These are phyloP conservation scores for Cantharis flavilabris DNA, from an alignment of 2,888 invertebrate genomes.

Conservation along the genomic window DNA sequence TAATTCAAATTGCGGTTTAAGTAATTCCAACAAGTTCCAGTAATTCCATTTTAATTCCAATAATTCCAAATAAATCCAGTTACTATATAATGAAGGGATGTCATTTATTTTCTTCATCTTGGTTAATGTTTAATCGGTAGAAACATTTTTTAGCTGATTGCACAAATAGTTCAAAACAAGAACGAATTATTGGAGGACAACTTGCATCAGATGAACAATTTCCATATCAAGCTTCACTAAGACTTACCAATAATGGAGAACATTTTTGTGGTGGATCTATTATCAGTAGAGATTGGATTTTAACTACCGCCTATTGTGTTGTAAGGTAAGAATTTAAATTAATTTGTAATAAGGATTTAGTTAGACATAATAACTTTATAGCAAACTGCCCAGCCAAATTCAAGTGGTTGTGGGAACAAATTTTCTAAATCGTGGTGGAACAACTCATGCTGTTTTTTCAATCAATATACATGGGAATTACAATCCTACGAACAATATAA, in stretches of 20 bases:
- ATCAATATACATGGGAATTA: conserved; percentile 56
- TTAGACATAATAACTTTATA: background rate
- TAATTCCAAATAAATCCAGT: too few species aligned
- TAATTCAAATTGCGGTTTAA: too few species aligned
- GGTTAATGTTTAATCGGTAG: too few species aligned
- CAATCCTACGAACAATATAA: conserved; percentile 39
- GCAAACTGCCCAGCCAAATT: background rate
- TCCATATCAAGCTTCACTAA: conserved; percentile 56
- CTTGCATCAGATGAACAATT: conserved; percentile 51
- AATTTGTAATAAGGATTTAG: background rate
- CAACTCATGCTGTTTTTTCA: conserved; percentile 48
- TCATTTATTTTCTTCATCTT: too few species aligned
- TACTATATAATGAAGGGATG: too few species aligned
- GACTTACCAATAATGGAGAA: conserved; percentile 46
- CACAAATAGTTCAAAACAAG: background rate
- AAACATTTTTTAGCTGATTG: too few species aligned
- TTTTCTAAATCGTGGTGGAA: conserved; percentile 55
- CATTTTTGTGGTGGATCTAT: conserved; percentile 59
- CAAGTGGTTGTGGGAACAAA: conserved; percentile 59
- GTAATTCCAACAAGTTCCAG: too few species aligned
- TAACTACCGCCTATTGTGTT: conserved; percentile 60
- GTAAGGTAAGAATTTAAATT: conserved; percentile 45
- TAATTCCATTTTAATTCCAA: too few species aligned
- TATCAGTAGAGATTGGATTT: conserved; percentile 48
- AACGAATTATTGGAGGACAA: conserved; percentile 56